A percentile compares a stretch with the other conserved stretches of the same genome.
phyloP scores from a whole-genome alignment of 2,888 invertebrate genomes.

The Tiliacea citrago region DNA sequence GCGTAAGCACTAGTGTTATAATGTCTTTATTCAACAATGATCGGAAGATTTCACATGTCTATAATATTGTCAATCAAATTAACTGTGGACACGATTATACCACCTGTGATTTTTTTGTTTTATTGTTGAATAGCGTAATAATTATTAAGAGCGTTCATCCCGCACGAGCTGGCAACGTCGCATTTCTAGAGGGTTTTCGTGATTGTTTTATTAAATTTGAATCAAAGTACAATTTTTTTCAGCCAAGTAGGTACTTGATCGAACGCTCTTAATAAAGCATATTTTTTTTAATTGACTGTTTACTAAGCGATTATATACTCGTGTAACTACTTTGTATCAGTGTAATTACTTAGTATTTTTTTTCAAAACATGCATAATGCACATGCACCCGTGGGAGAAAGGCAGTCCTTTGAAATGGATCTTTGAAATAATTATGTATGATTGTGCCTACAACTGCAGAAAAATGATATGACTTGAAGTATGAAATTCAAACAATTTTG shows the following conservation, averaged over 20 bases:
- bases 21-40: conserved; percentile 35
- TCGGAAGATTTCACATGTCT: conserved; percentile 31
- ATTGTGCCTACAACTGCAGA: background rate
- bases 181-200: too few relatives aligned
- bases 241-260: too few relatives aligned
- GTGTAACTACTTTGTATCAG: too few relatives aligned
- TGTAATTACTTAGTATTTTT: too few relatives aligned
- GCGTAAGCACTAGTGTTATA: conserved; percentile 36
- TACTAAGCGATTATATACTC: too few relatives aligned
- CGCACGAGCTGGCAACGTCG: too few relatives aligned
- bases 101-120: background rate
- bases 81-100: conserved; percentile 16
- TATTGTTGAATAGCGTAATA: background rate
- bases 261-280: too few relatives aligned
- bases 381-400: background rate
- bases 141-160: background rate
- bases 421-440: background rate
- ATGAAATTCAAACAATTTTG: background rate
- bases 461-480: background rate
- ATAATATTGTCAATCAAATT: conserved; percentile 16
- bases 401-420: background rate
- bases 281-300: too few relatives aligned
- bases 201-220: too few relatives aligned
- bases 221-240: too few relatives aligned
- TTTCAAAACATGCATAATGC: too few relatives aligned